Evolutionary conservation across 1,140 invertebrate species (phyloP), one percentile per base, ranked within the genome.

Genomic region (Atta texana): DNA sequence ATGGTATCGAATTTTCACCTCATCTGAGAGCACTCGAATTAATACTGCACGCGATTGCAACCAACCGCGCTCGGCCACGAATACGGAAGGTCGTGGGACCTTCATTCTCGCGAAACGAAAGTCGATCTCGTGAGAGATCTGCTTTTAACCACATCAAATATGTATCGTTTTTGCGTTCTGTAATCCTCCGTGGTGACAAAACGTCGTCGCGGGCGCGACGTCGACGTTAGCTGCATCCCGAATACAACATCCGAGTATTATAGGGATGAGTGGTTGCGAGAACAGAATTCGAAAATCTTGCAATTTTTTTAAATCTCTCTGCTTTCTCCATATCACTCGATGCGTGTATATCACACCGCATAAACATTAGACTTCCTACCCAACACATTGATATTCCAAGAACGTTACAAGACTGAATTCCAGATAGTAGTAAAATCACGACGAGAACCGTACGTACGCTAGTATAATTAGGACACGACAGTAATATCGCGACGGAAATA

Each of bases 1-100:
- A 57, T 86, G 85, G 89, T 93, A 94, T 94, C 93, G 92, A 92
- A 93, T 93, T 94, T 94, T 93, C 92, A 88, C 89, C 88, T 89
- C 85, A 84, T 93, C 91, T 91, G 89, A 88, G 87, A 86, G 92
- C 88, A 93, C 90, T 91, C 92, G 92, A 92, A 92, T 94, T 93
- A 94, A 94, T 93, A 94, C 92, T 94, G 93, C 88, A 94, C 82
- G 57, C 77, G 88, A 87, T 44, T 71, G 51, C 71, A 74, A 86
- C 68, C 64, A 66, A 78, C 74, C 84, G 57, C 59, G 88, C 39
- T 76, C 68, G 63, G 76, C 76, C 87, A 69, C 84, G 59, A 72
- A 87, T 72, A 84, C 77, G 77, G 80, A 82, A 77, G 89, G 57
- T 84, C 89, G 88, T 86, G 74, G 89, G 85, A 16, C 39, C 39